phyloP scores from a whole-genome alignment of 92 coral and sea anemone species.

The Phymanthus crucifer region DNA sequence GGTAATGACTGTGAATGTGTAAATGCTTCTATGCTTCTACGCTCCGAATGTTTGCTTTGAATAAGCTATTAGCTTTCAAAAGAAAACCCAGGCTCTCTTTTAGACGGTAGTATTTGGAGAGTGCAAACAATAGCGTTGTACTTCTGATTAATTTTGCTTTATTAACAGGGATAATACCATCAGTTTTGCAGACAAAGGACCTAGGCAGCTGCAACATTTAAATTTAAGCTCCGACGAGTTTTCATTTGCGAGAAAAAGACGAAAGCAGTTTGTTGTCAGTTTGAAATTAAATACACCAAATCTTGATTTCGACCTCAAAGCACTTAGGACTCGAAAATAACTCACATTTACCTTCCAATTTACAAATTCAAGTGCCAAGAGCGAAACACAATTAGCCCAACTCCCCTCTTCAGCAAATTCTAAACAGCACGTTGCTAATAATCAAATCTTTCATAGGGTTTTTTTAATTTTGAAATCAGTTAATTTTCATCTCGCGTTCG shows the following conservation, averaged over 20 bases:
- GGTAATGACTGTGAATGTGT: constrained; percentile 41
- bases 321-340: constrained; percentile 39
- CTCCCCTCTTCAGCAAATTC: constrained; percentile 30
- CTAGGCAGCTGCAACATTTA: constrained; percentile 81
- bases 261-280: constrained; percentile 42
- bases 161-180: constrained; percentile 94
- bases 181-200: constrained; percentile 69
- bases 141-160: constrained; percentile 95
- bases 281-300: constrained; percentile 30
- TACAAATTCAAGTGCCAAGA: constrained; percentile 32
- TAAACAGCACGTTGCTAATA: constrained; percentile 24
- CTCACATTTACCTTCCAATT: constrained; percentile 29
- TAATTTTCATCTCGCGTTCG: constrained; percentile 36
- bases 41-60: constrained; percentile 56
- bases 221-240: constrained; percentile 63
- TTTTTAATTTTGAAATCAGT: constrained; percentile 31
- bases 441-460: constrained; percentile 18
- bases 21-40: constrained; percentile 46
- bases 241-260: constrained; percentile 43
- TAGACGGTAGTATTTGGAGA: constrained; percentile 60
- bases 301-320: constrained; percentile 2
- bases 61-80: constrained; percentile 56
- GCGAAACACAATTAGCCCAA: constrained; percentile 27
- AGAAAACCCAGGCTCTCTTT: constrained; percentile 65
- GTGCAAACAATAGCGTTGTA: constrained; percentile 79